Base-by-base conservation (phyloP, 2,888 invertebrate genomes). In the Callyntrura guangdongensis region DNA sequence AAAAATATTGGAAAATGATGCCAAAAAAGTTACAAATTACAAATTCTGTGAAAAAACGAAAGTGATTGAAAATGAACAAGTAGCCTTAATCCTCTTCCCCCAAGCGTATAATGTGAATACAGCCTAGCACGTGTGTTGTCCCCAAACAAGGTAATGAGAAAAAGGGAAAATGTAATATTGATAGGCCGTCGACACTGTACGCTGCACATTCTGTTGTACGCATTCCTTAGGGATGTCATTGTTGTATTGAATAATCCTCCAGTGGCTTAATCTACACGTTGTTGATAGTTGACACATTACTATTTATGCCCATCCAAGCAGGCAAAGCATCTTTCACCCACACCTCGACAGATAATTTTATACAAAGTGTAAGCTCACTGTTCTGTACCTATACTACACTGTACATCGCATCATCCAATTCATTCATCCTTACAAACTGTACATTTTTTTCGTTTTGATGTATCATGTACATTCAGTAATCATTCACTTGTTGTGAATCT, bases 101-200 rank as follows among this genome's bases (percentile, higher is more conserved):
- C 36, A 12, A 74, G 49, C n/a, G 14, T 14, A 49, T 53, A 22
- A 47, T 17, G 25, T 85, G 27, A 59, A 61, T 72, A 61, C 56
- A 74, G 22, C n/a, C 64, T 11, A 77, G 61, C 89, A 84, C 84
- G 89, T 89, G 89, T 84, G 84, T 89, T 89, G 84, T 89, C 89
- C 89, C 84, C 61, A 61, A 49, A 84, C 17, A 64, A 59, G 61
- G 61, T 61, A 86, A 59, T 56, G 27, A 53, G 72, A 61, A 74
- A 89, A 87, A 84, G 74, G 77, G 84, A 84, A 36, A 72, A 22
- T 82, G 77, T 53, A 79, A 79, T 72, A 64, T 59, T 86, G 64
- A 86, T 53, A 83, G 36, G 72, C 17, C 82, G 61, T 49, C 53
- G 85, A 72, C 56, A 72, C 83, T 45, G 5, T 59, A 25, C 27